Evolutionary conservation across 2,888 invertebrate species (phyloP), one percentile per base, ranked within the genome.

Genomic region (Aporophyla nigra): DNA sequence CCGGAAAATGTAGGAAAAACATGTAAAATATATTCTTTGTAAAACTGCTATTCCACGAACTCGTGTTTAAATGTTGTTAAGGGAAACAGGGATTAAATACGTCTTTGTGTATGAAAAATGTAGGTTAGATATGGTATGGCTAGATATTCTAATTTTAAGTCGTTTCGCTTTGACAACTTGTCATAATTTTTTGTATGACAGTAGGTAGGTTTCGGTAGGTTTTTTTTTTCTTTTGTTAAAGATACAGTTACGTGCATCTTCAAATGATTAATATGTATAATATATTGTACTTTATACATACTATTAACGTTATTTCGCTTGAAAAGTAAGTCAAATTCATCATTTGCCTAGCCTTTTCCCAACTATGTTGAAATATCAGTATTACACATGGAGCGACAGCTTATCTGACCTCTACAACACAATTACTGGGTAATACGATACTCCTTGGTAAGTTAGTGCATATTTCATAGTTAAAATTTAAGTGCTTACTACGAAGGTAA

Each of bases 21-120:
- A 16, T 14, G 2, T 9, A n/a, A 54, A 51, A 33, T 16, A n/a
- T 53, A 14, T 9, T 54, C 12, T 68, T 27, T 24, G 7, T 46
- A 12, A 51, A 77, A 78, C 51, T 62, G 54, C 3, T 77, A 5
- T 43, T 62, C 10, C 5, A 56, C 33, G 33, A 63, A 71, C 3
- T 63, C 51, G 56, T 79, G 71, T 63, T 14, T 5, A 53, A 46
- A 56, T 21, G 56, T 5, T 71, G 27, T 78, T 79, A 54, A n/a
- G 40, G n/a, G 40, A 51, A 54, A 53, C 43, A 10, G 10, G 19
- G 33, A 7, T 51, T 51, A 51, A 56, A 24, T 43, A 63, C 0
- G 43, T 58, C 43, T 67, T 46, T 67, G 54, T 54, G 10, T 3
- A 53, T 49, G 7, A 76, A 40, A 74, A 24, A n/a, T 27, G 2